phyloP scores from a whole-genome alignment of 2,113 vertebrate species.

The Lethenteron reissneri region DNA sequence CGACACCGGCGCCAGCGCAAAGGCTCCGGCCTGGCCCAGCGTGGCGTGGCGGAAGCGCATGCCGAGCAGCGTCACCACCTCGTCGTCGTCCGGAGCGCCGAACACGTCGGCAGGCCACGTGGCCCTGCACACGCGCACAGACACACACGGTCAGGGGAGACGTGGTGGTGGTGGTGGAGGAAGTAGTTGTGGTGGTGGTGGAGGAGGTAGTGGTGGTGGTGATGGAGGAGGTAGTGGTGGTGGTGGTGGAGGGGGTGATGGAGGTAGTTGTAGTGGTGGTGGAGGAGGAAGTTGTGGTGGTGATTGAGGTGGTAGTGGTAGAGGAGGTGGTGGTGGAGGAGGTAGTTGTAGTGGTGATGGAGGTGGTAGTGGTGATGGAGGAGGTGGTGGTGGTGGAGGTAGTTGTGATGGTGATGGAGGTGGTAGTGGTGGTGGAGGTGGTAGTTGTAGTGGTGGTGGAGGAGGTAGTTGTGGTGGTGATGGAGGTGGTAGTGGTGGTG shows the following conservation, averaged over 20 bases:
- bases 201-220: neutral
- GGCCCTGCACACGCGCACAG: slow-evolving; percentile 23
- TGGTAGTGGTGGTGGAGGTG: neutral
- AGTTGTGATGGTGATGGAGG: too few species aligned
- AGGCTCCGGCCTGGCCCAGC: slow-evolving; percentile 68
- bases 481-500: neutral
- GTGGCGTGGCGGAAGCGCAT: slow-evolving; percentile 96
- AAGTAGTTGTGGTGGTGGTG: neutral
- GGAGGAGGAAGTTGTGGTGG: neutral
- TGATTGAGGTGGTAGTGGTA: neutral
- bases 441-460: neutral
- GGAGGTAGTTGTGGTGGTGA: too few species aligned
- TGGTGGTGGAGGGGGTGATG: neutral
- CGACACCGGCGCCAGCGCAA: slow-evolving; percentile 53
- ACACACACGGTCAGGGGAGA: neutral
- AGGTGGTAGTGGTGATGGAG: neutral
- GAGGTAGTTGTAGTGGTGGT: neutral
- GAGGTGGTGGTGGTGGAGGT: too few species aligned
- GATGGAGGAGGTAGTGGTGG: neutral
- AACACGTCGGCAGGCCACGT: slow-evolving; percentile 92
- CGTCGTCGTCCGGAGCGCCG: slow-evolving; percentile 54
- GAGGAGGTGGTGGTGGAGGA: neutral
- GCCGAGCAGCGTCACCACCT: slow-evolving; percentile 66
- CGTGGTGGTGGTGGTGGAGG: neutral
- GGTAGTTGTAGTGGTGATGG: too few species aligned